Conservation (phyloP, 1,140 invertebrate genomes). For the Sitodiplosis mosellana region DNA sequence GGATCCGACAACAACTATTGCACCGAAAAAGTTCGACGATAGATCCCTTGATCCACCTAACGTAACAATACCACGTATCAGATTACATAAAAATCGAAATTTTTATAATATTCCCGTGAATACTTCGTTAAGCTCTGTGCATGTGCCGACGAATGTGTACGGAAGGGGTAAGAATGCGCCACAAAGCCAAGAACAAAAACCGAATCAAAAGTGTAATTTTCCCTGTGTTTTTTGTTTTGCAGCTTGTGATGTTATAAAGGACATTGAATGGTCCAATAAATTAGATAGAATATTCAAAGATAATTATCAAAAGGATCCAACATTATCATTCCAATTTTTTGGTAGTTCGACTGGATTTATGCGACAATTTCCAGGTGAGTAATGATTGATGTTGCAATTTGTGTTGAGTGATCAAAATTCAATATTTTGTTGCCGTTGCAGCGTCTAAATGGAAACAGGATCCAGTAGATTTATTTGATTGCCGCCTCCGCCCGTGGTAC, state of each 20-base stretch:
- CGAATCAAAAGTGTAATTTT: background rate
- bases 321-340: constrained; percentile 93
- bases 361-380: constrained; percentile 74
- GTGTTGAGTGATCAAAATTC: too few species aligned
- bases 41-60: constrained; percentile 32
- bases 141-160: constrained; percentile 91
- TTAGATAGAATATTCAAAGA: constrained; percentile 73
- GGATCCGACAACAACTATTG: constrained; percentile 24
- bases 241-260: constrained; percentile 44
- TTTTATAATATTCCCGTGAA: constrained; percentile 71
- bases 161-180: constrained; percentile 67
- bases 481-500: constrained; percentile 79
- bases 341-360: constrained; percentile 89
- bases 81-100: constrained; percentile 46
- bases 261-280: constrained; percentile 64
- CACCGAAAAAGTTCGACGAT: constrained; percentile 29
- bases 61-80: constrained; percentile 30
- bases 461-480: constrained; percentile 72
- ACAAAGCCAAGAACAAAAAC: constrained; percentile 3
- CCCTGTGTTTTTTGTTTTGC: constrained; percentile 11
- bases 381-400: too few species aligned
- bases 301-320: constrained; percentile 74
- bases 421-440: constrained; percentile 10
- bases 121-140: constrained; percentile 68
- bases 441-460: constrained; percentile 50